phyloP scores from a whole-genome alignment of 2,888 invertebrate species.

The Nezara viridula region DNA sequence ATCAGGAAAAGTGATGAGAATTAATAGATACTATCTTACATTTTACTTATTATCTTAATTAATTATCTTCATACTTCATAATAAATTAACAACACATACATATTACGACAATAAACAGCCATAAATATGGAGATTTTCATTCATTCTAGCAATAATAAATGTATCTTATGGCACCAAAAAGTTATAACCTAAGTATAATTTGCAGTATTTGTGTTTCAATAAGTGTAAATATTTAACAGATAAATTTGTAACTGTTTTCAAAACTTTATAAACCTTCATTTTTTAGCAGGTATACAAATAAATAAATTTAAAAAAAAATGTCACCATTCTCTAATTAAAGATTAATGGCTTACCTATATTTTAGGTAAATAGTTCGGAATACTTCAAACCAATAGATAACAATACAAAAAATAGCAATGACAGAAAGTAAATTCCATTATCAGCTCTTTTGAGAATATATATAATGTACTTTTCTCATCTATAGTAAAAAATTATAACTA shows the following conservation, averaged over 20 bases:
- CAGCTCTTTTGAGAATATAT: not conserved
- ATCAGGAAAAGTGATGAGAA: not conserved
- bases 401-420: too few relatives aligned
- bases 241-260: not conserved
- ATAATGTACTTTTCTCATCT: not conserved
- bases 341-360: not conserved
- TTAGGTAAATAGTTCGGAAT: not conserved
- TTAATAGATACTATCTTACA: not conserved
- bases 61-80: not conserved
- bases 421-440: not conserved
- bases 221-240: not conserved
- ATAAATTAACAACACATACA: constrained; percentile 21
- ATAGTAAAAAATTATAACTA: too few relatives aligned
- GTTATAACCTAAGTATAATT: constrained; percentile 9
- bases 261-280: not conserved
- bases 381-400: not conserved
- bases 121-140: constrained; percentile 29
- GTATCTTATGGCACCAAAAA: constrained; percentile 29
- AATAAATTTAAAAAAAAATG: not conserved
- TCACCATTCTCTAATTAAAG: too few relatives aligned
- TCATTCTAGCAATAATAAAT: not conserved
- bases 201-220: not conserved
- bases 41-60: constrained; percentile 1
- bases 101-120: constrained; percentile 38
- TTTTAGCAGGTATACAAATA: not conserved